Evolutionary conservation across 2,113 vertebrate genomes (phyloP), one percentile per base, ranked within the genome.

Genomic region (Perca flavescens): DNA sequence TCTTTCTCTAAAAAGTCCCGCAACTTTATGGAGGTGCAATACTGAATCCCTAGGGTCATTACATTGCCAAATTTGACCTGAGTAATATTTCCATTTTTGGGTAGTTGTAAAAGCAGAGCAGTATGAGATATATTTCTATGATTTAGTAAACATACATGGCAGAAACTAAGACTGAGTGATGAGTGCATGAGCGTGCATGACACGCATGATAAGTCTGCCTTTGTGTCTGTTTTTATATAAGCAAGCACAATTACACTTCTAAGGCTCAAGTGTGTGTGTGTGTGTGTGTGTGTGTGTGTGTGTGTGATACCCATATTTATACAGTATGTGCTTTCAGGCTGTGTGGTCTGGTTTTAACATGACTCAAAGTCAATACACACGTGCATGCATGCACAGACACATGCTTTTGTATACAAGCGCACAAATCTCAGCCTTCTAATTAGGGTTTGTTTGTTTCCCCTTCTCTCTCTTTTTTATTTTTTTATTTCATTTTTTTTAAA

Each of bases 381-480:
- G 0, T 25, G 11, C 21, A 43, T 5, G 31, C 50, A 83, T 4
- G 8, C 15, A 62, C 62, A 65, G 10, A 49, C 25, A 22, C 50
- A 25, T 60, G 54, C 28, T 58, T 47, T 17, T 66, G 49, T 15
- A 21, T 13, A 72, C 46, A 62, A n/a, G n/a, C 19, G 2, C 21
- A 53, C 43, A 73, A 12, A 6, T 60, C 10, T 77, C 21, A 49
- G 16, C n/a, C 8, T 69, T 65, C 47, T 84, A 88, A 84, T 71
- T 79, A 1, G 57, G 15, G 21, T 58, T 58, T 74, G 56, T 85
- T 78, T 77, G 57, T 86, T 77, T 70, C 61, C 21, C 36, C 13
- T 6, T 34, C 21, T 34, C n/a, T 77, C 16, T 46, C 40, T 50
- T 0, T 68, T 80, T 50, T 78, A 46, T 65, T n/a, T 10, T 40